phyloP scores from a whole-genome alignment of 2,888 invertebrate genomes.

The Ecdyonurus torrentis region DNA sequence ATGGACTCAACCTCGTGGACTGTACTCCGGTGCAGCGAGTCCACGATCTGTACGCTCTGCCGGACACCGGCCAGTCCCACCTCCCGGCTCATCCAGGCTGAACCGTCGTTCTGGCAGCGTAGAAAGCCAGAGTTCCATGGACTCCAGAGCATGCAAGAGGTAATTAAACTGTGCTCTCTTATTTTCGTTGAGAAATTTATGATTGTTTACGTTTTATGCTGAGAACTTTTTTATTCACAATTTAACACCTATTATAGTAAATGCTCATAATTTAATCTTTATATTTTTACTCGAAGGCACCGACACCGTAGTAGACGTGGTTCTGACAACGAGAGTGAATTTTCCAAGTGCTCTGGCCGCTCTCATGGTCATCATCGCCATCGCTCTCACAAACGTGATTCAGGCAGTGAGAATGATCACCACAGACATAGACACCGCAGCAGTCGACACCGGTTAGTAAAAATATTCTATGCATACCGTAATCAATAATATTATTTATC shows the following conservation, averaged over 20 bases:
- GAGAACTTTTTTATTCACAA: no score
- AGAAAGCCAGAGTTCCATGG: conserved; percentile 80
- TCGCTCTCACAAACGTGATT: conserved; percentile 49
- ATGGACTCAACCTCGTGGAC: conserved; percentile 56
- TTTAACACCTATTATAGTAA: no score
- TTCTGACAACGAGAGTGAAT: conserved; percentile 81
- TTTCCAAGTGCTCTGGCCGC: conserved; percentile 68
- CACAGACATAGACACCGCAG: conserved; percentile 24
- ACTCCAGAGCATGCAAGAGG: conserved; percentile 62
- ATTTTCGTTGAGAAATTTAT: no score
- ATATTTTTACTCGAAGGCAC: conserved; percentile 38
- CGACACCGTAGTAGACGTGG: conserved; percentile 59
- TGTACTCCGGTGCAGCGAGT: conserved; percentile 57
- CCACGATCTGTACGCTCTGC: conserved; percentile 69
- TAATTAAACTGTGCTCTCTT: no score
- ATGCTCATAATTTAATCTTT: not conserved
- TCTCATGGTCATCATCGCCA: conserved; percentile 60
- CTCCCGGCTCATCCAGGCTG: conserved; percentile 22
- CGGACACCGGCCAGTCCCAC: conserved; percentile 18
- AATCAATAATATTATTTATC: not conserved
- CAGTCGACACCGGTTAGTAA: conserved; percentile 17
- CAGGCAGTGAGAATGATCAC: conserved; percentile 54
- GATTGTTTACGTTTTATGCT: no score
- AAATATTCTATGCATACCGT: not conserved
- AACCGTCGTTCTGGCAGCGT: conserved; percentile 44